Evolutionary conservation across 2,797 vertebrate genomes (phyloP).

Genomic region (Falco novaeseelandiae): DNA sequence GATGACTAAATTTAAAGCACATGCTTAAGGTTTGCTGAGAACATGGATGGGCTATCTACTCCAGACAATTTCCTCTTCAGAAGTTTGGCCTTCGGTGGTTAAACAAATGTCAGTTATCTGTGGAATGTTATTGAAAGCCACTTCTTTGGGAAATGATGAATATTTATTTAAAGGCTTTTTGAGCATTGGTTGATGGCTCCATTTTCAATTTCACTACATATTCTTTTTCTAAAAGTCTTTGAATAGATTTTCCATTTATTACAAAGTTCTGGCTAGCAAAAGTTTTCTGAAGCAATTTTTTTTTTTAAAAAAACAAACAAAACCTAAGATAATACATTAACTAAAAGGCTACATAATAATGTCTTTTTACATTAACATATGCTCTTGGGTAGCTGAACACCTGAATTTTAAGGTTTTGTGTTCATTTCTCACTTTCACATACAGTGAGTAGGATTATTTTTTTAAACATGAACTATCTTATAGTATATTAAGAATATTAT

Average conservation of each 20-base stretch:
- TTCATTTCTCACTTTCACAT: conserved; percentile 59
- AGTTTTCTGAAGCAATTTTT: conserved; percentile 51
- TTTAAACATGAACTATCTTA: conserved; percentile 10
- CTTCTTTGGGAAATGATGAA: background rate
- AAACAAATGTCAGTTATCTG: background rate
- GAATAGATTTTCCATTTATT: conserved; percentile 39
- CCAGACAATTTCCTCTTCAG: background rate
- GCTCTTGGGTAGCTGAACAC: conserved; percentile 13
- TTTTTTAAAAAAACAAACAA: background rate
- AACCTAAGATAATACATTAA: conserved; percentile 1
- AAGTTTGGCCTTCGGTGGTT: background rate
- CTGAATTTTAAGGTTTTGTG: conserved; percentile 43
- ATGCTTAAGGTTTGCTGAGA: background rate
- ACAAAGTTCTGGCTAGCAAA: conserved; percentile 46
- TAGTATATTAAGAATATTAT: conserved; percentile 29
- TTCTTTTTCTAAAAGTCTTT: conserved; percentile 27
- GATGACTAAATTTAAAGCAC: background rate
- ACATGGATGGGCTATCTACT: background rate
- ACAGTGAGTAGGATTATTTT: background rate
- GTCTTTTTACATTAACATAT: conserved; percentile 12
- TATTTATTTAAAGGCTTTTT: background rate
- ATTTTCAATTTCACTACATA: background rate
- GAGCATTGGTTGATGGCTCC: background rate
- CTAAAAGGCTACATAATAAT: conserved; percentile 48
- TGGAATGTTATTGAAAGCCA: background rate